phyloP scores from a whole-genome alignment of 2,113 vertebrate genomes.

The Orthochromis malagaraziensis region DNA sequence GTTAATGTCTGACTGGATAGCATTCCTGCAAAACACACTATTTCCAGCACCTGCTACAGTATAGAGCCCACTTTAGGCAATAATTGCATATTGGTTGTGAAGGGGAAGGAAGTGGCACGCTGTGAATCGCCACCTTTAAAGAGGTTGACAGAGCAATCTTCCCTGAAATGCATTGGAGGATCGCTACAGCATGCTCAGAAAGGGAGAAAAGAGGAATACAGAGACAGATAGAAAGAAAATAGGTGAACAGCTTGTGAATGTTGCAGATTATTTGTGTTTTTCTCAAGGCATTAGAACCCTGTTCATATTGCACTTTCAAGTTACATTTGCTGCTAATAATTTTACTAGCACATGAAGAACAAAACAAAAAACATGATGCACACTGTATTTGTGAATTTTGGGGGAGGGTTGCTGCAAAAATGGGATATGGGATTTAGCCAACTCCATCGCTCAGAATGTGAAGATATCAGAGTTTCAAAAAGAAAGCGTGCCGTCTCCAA shows the following conservation, averaged over 20 bases:
- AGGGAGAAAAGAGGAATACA: neutral
- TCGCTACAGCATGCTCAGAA: neutral
- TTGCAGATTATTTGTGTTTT: neutral
- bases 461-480: neutral
- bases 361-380: neutral
- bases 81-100: constrained; percentile 44
- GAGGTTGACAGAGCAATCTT: constrained; percentile 44
- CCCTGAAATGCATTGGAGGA: constrained; percentile 23
- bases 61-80: constrained; percentile 18
- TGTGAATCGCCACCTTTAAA: constrained; percentile 40
- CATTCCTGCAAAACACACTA: constrained; percentile 24
- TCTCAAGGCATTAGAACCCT: neutral
- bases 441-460: neutral
- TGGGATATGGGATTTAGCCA: neutral
- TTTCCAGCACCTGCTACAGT: constrained; percentile 27
- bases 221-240: neutral
- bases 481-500: neutral
- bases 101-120: constrained; percentile 33
- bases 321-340: neutral
- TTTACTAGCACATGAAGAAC: neutral
- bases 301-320: neutral
- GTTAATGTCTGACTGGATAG: constrained; percentile 4
- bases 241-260: neutral
- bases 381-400: neutral
- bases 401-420: neutral